Base-by-base conservation (phyloP, 2,888 invertebrate species). In the Eupeodes latifasciatus region DNA sequence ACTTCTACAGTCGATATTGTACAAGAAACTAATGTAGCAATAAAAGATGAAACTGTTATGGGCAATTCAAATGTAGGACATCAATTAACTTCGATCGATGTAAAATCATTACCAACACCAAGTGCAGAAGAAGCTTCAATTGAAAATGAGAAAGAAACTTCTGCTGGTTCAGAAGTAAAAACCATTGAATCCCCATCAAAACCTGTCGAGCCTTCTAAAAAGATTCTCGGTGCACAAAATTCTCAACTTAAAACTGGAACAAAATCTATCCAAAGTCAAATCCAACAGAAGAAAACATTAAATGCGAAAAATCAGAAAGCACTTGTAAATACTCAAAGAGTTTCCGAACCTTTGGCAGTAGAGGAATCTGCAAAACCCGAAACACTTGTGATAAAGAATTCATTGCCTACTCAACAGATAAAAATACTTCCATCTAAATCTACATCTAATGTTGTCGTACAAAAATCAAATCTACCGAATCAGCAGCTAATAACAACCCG, bases 401-500 rank as follows among this genome's bases (percentile, higher is more conserved):
- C n/a, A 2, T 2, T 11, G 1, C 5, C 16, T 14, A 10, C 12
- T 64, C 12, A 27, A 27, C 27, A 27, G 19, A 47, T 51, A 10
- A 74, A 57, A 77, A 27, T 2, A 36, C 19, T 19, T 27, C 62
- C 72, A 44, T 1, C 61, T 12, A 66, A 16, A 14, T 12, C 61
- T 12, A 66, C 27, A 14, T 12, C 40, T 4, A 36, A 14, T 0
- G 9, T 14, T 14, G 16, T 7, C 9, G 7, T 27, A 6, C 62
- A 61, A 55, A 72, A 51, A 34, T 0, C 75, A 53, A 27, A 27
- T 27, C 11, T 51, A 27, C 0, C 55, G 11, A 49, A 27, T 44
- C 67, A 64, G 19, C 78, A 64, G 3, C 3, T 57, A 27, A 59
- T 14, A 19, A 34, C 49, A 36, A 16, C 11, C 5, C 62, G 90